These are phyloP conservation scores for Macrosteles quadrilineatus DNA, from an alignment of 1,140 invertebrate genomes.

Conservation along the genomic window DNA sequence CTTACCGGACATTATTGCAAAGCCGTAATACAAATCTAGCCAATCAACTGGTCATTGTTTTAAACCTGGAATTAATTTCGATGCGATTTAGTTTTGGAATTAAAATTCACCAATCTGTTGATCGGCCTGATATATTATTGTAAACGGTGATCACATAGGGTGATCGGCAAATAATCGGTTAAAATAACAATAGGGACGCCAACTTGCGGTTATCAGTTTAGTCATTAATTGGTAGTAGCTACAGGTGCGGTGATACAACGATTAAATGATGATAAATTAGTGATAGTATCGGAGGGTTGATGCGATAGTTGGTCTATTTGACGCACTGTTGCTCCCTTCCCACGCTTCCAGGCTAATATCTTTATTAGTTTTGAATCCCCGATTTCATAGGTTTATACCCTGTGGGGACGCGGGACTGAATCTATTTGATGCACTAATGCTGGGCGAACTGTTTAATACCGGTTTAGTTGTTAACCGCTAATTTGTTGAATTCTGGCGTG, in stretches of 20 bases:
- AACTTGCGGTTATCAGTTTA: conserved; percentile 13
- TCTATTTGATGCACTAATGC: too few species aligned
- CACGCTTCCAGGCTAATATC: not conserved
- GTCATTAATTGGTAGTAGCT: not conserved
- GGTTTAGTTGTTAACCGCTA: too few species aligned
- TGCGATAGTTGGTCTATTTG: not conserved
- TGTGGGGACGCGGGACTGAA: too few species aligned
- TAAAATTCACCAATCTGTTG: conserved; percentile 6
- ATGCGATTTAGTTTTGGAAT: conserved; percentile 14
- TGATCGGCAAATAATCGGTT: conserved; percentile 16
- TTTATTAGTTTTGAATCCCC: conserved; percentile 16
- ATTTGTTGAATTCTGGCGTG: too few species aligned
- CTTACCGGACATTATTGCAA: not conserved
- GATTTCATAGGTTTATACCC: too few species aligned
- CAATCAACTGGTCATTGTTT: conserved; percentile 19
- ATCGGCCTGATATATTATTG: not conserved
- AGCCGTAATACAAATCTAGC: not conserved
- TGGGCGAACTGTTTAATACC: too few species aligned
- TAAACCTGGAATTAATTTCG: not conserved
- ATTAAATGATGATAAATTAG: conserved; percentile 23
- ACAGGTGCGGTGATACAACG: not conserved
- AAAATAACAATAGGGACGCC: conserved; percentile 22
- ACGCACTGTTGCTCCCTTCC: not conserved
- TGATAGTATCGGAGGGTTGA: not conserved
- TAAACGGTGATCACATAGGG: not conserved